Conservation (phyloP, 2,113 vertebrate species). For the Colius striatus region DNA sequence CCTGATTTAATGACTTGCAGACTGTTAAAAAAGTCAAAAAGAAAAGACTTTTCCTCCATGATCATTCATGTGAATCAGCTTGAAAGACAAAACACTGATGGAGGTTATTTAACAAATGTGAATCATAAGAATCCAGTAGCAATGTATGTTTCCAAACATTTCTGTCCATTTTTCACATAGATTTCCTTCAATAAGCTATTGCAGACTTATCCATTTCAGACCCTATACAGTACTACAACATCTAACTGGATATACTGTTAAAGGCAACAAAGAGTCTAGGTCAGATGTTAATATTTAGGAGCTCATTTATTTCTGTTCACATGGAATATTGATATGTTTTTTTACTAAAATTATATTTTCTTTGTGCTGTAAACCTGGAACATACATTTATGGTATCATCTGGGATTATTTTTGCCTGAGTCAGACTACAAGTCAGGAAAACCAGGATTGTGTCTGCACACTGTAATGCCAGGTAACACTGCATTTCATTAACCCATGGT, state of each 20-base stretch:
- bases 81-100: neutral
- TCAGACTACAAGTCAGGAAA: neutral
- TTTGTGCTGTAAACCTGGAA: neutral
- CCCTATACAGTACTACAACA: rapidly evolving
- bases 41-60: neutral
- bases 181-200: neutral
- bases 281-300: neutral
- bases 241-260: neutral
- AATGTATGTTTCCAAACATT: neutral
- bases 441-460: neutral
- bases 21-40: neutral
- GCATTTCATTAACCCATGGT: neutral
- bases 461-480: neutral
- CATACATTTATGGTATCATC: rapidly evolving
- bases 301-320: neutral
- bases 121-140: neutral
- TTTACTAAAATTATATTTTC: neutral
- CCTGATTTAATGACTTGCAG: neutral
- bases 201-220: neutral
- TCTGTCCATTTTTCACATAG: neutral
- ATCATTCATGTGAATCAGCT: neutral
- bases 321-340: neutral
- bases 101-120: neutral
- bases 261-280: neutral
- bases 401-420: neutral